Evolutionary conservation across 2,797 vertebrate species (phyloP), one percentile per base, ranked within the genome.

Genomic region (Chromis chromis): DNA sequence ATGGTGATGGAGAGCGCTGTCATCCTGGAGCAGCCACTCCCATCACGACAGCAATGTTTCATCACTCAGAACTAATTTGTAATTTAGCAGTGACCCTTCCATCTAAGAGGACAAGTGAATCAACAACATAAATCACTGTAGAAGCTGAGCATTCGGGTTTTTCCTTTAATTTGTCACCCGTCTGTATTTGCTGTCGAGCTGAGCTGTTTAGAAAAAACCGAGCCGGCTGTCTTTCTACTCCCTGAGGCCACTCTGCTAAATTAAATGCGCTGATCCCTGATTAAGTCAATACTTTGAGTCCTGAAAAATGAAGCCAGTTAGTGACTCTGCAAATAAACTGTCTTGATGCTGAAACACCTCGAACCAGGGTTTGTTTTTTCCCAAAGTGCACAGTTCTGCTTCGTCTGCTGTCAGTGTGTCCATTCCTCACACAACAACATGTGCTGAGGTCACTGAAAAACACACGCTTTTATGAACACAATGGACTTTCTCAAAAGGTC

Each of bases 401-500:
- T 24, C 2, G 1, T 60, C 8, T 24, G 19, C 39, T 39, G 3
- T 53, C 36, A 36, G 33, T 36, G 33, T 11, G 33, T 42, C 65
- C 21, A 12, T 48, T 69, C 17, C 22, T 70, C 27, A 59, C 69
- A 74, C 62, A 83, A 53, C 59, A 73, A 39, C 74, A 78, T 49
- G 72, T 55, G 39, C 57, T 68, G 71, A 63, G 40, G 42, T 59
- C 36, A 39, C 4, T 61, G 31, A n/a, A 50, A 39, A 68, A 55
- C 16, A 68, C 52, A 68, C 67, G 59, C 25, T 39, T 46, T 36
- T 42, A 10, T 12, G 44, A 25, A 59, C 50, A 25, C 49, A 27
- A 82, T 71, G n/a, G 2, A 9, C 44, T 46, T 54, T 62, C 44
- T 67, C 52, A 84, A 25, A 70, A 71, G 69, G 70, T 71, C 49